Percentiles rank a stretch among this genome's conserved stretches.
phyloP scores from a whole-genome alignment of 2,797 vertebrate genomes.

The Notoglanidium macrostoma region DNA sequence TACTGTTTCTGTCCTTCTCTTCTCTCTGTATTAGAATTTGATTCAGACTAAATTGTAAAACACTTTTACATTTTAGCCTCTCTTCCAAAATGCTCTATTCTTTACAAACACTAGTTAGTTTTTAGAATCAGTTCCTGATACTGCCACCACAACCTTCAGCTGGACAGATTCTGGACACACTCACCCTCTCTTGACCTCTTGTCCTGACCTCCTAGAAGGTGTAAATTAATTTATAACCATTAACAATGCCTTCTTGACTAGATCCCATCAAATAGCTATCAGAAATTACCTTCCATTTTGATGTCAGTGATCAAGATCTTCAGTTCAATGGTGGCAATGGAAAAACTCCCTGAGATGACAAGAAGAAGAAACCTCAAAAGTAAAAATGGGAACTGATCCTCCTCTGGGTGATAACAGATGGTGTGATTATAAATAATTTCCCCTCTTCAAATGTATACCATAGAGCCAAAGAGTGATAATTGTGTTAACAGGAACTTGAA shows the following conservation, averaged over 20 bases:
- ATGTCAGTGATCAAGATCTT: not conserved
- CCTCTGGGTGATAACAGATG: not conserved
- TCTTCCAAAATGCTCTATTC: not conserved
- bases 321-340: not conserved
- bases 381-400: too few species aligned
- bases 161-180: not conserved
- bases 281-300: not conserved
- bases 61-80: not conserved
- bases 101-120: not conserved
- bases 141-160: not conserved
- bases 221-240: too few species aligned
- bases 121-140: not conserved
- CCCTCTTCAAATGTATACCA: not conserved
- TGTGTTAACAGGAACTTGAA: not conserved
- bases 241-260: too few species aligned
- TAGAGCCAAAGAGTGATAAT: not conserved
- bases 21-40: not conserved
- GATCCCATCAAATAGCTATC: not conserved
- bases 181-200: not conserved
- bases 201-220: not conserved
- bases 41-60: not conserved
- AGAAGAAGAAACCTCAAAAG: too few species aligned
- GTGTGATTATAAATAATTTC: not conserved
- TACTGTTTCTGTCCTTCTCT: not conserved
- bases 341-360: too few species aligned